Evolutionary conservation across 2,888 invertebrate species (phyloP).

Genomic region (Clunio marinus): DNA sequence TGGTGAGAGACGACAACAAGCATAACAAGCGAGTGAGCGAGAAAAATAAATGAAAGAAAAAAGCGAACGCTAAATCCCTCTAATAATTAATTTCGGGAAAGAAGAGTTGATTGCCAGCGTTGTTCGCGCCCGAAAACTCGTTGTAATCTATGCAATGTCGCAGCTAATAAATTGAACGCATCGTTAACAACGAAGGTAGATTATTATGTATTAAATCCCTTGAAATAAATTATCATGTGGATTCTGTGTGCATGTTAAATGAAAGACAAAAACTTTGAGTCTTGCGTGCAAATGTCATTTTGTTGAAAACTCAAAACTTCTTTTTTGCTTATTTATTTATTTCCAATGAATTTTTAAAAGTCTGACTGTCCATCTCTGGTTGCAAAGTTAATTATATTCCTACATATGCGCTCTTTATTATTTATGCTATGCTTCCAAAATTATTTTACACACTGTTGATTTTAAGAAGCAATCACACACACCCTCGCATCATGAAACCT

Average conservation of each 20-base stretch:
- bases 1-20: slow-evolving; percentile 16
- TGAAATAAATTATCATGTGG: slow-evolving; percentile 17
- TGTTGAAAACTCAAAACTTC: too few species aligned
- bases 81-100: slow-evolving; percentile 30
- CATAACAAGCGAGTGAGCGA: neutral
- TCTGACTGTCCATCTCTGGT: too few species aligned
- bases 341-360: too few species aligned
- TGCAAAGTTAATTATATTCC: too few species aligned
- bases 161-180: slow-evolving; percentile 36
- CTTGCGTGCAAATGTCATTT: slow-evolving; percentile 30
- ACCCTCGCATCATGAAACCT: slow-evolving; percentile 6
- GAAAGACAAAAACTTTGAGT: neutral
- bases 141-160: slow-evolving; percentile 33
- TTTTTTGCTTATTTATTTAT: too few species aligned
- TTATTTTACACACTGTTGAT: slow-evolving; percentile 30
- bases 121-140: neutral
- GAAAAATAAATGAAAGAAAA: slow-evolving; percentile 1
- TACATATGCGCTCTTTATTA: too few species aligned
- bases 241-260: neutral
- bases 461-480: neutral
- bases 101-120: neutral
- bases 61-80: slow-evolving; percentile 19
- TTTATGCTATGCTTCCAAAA: too few species aligned
- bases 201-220: slow-evolving; percentile 28
- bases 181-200: slow-evolving; percentile 29